Base-by-base conservation (phyloP, 2,888 invertebrate genomes). In the Zonitis immaculata region DNA sequence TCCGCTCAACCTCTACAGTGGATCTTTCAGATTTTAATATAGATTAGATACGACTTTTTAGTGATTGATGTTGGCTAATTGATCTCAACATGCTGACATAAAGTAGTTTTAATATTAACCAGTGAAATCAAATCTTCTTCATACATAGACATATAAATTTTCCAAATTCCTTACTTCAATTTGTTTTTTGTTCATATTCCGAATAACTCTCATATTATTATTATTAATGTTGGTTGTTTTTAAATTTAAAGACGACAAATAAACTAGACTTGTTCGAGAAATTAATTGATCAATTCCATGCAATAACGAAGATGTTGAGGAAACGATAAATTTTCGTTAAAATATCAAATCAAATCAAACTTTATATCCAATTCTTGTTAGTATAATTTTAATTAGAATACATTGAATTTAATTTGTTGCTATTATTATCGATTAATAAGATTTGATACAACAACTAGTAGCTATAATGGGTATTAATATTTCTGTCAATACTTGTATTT, bases 11-110 rank as follows among this genome's bases (percentile, higher is more conserved):
- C 7, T 18, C 8, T 20, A 39, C 20, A n/a, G 20, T n/a, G 18
- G 56, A 47, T 44, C 47, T n/a, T 54, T 58, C 57, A 55, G 64
- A 66, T 66, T 67, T 67, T 62, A 66, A 66, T 67, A 65, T 66
- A 66, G 66, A 66, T 66, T 66, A 62, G 62, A 65, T 62, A 59
- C 49, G 58, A 59, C 60, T 59, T 60, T 50, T 52, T 52, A 42
- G 49, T 67, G 66, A 66, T 66, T 66, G 66, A 67, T 66, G 66
- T 56, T 56, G 56, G 58, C 59, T 66, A 66, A 66, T 66, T 65
- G 66, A 61, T 63, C 61, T 58, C 57, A 47, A 47, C 51, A 55
- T 50, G 54, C 50, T 52, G 49, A 51, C 54, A 45, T 47, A 18
- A 20, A 3, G 39, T 20, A 39, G 39, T 39, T 20, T 8, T 18